phyloP scores from a whole-genome alignment of 2,797 vertebrate genomes.

The Sebastes itinus region DNA sequence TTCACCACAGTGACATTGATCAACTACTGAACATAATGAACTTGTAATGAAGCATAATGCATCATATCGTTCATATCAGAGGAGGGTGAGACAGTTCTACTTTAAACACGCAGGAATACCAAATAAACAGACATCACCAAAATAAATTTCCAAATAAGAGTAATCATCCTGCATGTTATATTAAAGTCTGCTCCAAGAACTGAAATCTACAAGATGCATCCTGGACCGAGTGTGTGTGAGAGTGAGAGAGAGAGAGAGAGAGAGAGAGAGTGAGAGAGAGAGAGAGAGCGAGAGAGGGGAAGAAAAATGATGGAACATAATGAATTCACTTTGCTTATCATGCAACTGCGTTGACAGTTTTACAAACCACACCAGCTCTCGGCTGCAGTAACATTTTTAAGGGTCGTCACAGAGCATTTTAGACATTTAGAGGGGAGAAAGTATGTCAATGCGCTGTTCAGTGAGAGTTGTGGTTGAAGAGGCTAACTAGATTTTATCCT shows the following conservation, averaged over 20 bases:
- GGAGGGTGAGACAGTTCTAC: background rate
- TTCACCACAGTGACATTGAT: background rate
- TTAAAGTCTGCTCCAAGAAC: too few species aligned
- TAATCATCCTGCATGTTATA: too few species aligned
- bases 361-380: background rate
- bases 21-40: background rate
- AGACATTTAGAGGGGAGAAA: background rate
- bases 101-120: too few species aligned
- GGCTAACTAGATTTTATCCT: background rate
- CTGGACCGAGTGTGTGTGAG: background rate
- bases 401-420: background rate
- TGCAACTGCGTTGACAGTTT: background rate
- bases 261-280: fast-evolving
- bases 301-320: background rate
- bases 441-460: background rate
- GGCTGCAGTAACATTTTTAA: background rate
- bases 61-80: background rate
- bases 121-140: background rate
- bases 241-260: too few species aligned
- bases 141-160: background rate
- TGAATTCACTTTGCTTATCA: background rate
- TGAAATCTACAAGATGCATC: too few species aligned
- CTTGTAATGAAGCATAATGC: background rate
- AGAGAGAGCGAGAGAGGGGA: background rate
- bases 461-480: background rate